These are phyloP conservation scores for Hemaris fuciformis DNA, from an alignment of 2,888 invertebrate genomes.

Conservation along the genomic window DNA sequence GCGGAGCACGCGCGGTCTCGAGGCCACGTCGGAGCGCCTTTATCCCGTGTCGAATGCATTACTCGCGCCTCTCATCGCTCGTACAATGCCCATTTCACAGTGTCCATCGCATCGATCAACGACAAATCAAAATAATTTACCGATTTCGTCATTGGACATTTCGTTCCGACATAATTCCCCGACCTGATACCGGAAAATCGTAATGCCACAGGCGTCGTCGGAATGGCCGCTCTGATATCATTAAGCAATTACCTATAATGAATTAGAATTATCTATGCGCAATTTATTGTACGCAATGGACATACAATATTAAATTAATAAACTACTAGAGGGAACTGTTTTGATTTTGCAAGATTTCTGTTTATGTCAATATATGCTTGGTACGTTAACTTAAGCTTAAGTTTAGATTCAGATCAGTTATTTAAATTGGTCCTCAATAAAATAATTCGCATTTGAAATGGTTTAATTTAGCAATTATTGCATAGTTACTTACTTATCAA, in stretches of 20 bases:
- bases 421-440: too few relatives aligned
- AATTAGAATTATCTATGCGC: constrained; percentile 38
- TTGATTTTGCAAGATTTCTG: background rate
- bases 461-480: too few relatives aligned
- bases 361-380: too few relatives aligned
- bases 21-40: constrained; percentile 16
- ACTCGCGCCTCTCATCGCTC: constrained; percentile 52
- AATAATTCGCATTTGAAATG: too few relatives aligned
- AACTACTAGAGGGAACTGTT: background rate
- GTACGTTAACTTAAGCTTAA: too few relatives aligned
- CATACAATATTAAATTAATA: constrained; percentile 7
- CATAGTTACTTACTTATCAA: too few relatives aligned
- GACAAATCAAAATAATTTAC: constrained; percentile 69
- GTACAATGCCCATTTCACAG: constrained; percentile 66
- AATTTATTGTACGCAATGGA: constrained; percentile 11
- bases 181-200: constrained; percentile 55
- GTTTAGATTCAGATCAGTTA: too few relatives aligned
- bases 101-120: constrained; percentile 52
- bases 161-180: constrained; percentile 73
- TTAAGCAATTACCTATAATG: constrained; percentile 43
- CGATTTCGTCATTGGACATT: constrained; percentile 69
- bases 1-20: constrained; percentile 46
- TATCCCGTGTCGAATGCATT: constrained; percentile 65
- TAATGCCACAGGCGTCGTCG: constrained; percentile 32
- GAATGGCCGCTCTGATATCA: constrained; percentile 39